A percentile compares a stretch with the other conserved stretches of the same genome.
Evolutionary conservation across 2,888 invertebrate genomes (phyloP).

Genomic region (Alviniconcha strummeri): DNA sequence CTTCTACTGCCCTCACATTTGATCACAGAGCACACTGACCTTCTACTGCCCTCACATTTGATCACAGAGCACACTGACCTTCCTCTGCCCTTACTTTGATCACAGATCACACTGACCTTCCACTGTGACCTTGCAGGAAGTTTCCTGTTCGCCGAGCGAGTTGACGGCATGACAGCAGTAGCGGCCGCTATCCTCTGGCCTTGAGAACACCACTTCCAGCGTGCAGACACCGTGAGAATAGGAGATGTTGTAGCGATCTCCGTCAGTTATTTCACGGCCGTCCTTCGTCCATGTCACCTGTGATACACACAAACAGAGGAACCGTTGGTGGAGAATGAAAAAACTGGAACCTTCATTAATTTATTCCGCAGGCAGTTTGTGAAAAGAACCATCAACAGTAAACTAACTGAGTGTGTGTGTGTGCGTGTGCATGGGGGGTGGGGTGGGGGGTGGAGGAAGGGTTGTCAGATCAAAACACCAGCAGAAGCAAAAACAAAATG

Average conservation of each 20-base stretch:
- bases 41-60: too few species aligned
- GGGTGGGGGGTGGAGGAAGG: too few species aligned
- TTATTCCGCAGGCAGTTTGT: too few species aligned
- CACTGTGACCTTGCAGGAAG: slow-evolving; percentile 83
- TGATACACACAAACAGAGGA: slow-evolving; percentile 24
- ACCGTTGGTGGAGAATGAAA: background rate
- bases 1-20: too few species aligned
- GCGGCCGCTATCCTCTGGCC: slow-evolving; percentile 95
- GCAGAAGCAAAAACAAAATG: too few species aligned
- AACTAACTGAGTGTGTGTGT: too few species aligned
- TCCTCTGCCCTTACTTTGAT: slow-evolving; percentile 51
- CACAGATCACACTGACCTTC: slow-evolving; percentile 56
- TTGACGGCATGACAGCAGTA: slow-evolving; percentile 96
- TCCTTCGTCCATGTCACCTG: slow-evolving; percentile 86
- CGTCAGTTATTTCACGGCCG: slow-evolving; percentile 90
- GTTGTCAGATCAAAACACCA: too few species aligned
- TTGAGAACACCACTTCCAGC: slow-evolving; percentile 96
- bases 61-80: slow-evolving; percentile 48
- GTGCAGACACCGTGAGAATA: slow-evolving; percentile 96
- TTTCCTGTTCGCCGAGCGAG: slow-evolving; percentile 94
- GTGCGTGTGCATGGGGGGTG: too few species aligned
- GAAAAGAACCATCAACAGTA: too few species aligned
- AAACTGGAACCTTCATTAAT: too few species aligned
- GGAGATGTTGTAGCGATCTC: slow-evolving; percentile 86
- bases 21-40: too few species aligned